phyloP scores from a whole-genome alignment of 1,140 invertebrate species.

The Rhyacophila brunnea region DNA sequence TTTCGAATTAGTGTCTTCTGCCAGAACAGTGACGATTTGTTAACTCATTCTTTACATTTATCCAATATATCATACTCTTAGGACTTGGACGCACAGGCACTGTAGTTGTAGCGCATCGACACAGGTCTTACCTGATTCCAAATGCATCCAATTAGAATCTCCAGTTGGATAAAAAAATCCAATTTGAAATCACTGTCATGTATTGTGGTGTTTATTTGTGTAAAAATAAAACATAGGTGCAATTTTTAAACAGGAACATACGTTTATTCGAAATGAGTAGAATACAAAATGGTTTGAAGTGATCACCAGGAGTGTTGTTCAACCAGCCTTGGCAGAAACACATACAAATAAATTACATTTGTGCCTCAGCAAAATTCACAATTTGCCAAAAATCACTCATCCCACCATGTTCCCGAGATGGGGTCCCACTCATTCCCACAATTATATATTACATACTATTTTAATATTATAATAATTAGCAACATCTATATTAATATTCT shows the following conservation, averaged over 20 bases:
- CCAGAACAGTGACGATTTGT: no score
- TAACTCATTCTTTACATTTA: no score
- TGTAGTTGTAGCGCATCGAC: no score
- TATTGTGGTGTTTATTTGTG: no score
- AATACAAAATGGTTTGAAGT: conserved; percentile 17
- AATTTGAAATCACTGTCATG: no score
- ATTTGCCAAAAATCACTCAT: conserved; percentile 9
- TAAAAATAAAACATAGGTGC: conserved; percentile 1
- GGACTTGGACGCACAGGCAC: no score
- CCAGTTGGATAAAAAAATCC: no score
- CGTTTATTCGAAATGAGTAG: conserved; percentile 25
- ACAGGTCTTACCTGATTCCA: no score
- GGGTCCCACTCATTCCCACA: conserved; percentile 11
- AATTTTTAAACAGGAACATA: conserved; percentile 27
- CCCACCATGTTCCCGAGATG: background rate
- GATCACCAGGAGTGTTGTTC: conserved; percentile 1
- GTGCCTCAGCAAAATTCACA: conserved; percentile 12
- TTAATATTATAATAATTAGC: conserved; percentile 14
- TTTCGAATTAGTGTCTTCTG: no score
- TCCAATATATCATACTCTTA: no score
- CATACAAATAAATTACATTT: conserved; percentile 23
- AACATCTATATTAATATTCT: conserved; percentile 17
- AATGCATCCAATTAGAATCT: no score
- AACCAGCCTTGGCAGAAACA: conserved; percentile 10
- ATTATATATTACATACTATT: conserved; percentile 19